These are phyloP conservation scores for Drosophila truncata DNA, from an alignment of 1,140 invertebrate species.

Conservation along the genomic window DNA sequence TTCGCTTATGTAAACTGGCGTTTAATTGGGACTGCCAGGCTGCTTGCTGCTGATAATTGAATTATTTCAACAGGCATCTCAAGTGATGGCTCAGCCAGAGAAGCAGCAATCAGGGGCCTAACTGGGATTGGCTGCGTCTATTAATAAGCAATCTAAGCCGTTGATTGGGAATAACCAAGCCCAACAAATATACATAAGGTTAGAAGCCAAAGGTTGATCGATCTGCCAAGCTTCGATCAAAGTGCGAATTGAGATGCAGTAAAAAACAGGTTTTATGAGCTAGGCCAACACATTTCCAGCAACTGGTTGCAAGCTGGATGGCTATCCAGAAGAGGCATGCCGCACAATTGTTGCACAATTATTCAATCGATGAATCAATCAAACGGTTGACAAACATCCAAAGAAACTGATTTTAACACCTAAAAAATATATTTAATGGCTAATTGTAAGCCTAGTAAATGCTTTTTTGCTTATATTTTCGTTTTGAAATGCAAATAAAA, in stretches of 20 bases:
- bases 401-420: background rate
- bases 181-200: background rate
- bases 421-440: background rate
- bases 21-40: constrained; percentile 50
- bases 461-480: too few relatives aligned
- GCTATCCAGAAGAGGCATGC: constrained; percentile 25
- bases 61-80: constrained; percentile 17
- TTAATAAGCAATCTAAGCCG: background rate
- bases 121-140: background rate
- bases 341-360: constrained; percentile 49
- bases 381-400: constrained; percentile 12
- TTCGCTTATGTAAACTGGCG: constrained; percentile 48
- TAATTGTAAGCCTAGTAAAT: background rate
- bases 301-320: constrained; percentile 27
- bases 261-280: constrained; percentile 50
- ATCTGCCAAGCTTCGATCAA: constrained; percentile 28
- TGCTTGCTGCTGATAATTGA: constrained; percentile 42
- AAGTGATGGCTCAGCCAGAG: constrained; percentile 1
- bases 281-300: background rate
- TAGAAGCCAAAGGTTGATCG: constrained; percentile 41
- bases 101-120: background rate
- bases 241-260: constrained; percentile 30
- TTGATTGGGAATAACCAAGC: background rate
- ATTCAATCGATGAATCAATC: constrained; percentile 30
- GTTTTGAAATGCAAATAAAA: background rate